A percentile compares a stretch with the other conserved stretches of the same genome.
Conservation (phyloP, 2,113 vertebrate species). For the Dasyornis broadbenti region DNA sequence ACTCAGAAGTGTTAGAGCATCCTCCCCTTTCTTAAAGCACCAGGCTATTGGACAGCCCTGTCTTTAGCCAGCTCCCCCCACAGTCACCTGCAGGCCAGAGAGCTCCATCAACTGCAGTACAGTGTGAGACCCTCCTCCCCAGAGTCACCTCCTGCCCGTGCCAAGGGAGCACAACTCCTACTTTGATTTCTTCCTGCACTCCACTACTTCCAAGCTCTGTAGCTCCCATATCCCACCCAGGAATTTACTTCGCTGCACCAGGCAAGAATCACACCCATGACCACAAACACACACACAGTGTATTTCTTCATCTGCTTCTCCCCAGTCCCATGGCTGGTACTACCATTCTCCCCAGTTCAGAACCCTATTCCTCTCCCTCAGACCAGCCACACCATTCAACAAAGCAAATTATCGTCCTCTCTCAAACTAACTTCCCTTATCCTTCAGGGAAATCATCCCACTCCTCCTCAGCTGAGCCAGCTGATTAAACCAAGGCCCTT, state of each 20-base stretch:
- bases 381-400: neutral
- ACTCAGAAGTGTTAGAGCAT: neutral
- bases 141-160: fast-evolving
- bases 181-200: neutral
- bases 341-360: neutral
- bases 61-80: neutral
- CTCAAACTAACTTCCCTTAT: neutral
- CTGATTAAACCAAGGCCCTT: neutral
- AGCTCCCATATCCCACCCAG: neutral
- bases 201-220: fast-evolving
- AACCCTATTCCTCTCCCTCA: neutral
- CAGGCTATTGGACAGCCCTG: neutral
- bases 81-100: neutral
- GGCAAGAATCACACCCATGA: neutral
- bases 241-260: neutral
- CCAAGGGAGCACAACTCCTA: neutral
- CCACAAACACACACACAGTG: neutral
- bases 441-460: neutral
- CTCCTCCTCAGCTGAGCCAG: neutral
- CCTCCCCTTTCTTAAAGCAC: neutral
- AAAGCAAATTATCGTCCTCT: neutral
- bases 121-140: neutral
- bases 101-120: fast-evolving
- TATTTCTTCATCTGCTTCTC: neutral
- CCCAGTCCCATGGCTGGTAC: neutral